These are phyloP conservation scores for Otis tarda DNA, from an alignment of 2,113 vertebrate species.

Conservation along the genomic window DNA sequence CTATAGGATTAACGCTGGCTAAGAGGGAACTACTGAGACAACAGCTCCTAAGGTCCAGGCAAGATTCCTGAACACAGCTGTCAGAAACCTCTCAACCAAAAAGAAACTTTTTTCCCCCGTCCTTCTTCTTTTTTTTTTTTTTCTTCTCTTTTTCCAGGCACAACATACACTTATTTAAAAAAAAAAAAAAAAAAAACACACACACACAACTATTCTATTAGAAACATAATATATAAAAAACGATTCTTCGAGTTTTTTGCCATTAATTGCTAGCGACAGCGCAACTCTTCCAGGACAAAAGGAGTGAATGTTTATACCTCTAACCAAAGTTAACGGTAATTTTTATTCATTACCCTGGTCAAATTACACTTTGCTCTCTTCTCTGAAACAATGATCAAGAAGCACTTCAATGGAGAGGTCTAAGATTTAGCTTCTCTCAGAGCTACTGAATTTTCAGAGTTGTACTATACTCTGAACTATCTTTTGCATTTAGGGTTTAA, in stretches of 20 bases:
- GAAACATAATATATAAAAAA: background rate
- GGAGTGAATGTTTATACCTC: background rate
- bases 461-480: background rate
- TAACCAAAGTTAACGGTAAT: background rate
- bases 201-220: background rate
- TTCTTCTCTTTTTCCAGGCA: background rate
- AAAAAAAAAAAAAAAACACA: too few species aligned
- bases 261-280: background rate
- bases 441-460: background rate
- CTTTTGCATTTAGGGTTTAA: background rate
- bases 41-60: background rate
- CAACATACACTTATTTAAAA: background rate
- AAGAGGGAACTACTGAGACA: background rate
- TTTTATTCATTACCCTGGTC: background rate
- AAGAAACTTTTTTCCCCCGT: background rate
- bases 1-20: background rate
- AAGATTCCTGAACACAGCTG: background rate
- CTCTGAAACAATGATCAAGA: background rate
- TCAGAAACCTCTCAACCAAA: background rate
- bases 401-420: background rate
- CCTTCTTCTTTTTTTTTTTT: background rate
- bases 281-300: background rate
- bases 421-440: background rate
- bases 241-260: background rate
- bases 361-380: background rate